Evolutionary conservation across 2,113 vertebrate species (phyloP).

Genomic region (Colinus virginianus): DNA sequence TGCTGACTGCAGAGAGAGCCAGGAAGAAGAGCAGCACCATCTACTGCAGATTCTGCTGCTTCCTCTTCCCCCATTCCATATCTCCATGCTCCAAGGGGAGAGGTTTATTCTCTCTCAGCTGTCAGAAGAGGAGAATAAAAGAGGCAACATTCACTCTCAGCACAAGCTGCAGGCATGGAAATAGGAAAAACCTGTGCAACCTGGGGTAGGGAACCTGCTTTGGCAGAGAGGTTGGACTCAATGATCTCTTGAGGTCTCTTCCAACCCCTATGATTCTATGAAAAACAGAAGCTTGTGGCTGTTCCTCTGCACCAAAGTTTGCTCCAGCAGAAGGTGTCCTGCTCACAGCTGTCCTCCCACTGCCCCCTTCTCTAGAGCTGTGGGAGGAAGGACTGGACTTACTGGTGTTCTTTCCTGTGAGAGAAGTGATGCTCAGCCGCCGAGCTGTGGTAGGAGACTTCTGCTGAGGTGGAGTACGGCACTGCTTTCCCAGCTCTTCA

Average conservation of each 20-base stretch:
- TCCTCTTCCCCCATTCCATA: background rate
- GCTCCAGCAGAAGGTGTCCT: background rate
- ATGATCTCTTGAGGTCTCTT: too few species aligned
- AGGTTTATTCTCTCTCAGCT: background rate
- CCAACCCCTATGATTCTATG: too few species aligned
- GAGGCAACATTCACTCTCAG: accelerated
- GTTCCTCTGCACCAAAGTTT: background rate
- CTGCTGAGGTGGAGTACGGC: constrained; percentile 89
- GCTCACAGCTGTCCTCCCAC: background rate
- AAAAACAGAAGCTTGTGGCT: background rate
- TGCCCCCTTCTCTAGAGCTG: background rate
- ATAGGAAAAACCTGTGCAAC: background rate
- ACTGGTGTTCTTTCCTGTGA: constrained; percentile 85
- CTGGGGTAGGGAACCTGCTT: too few species aligned
- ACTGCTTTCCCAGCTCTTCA: constrained; percentile 85
- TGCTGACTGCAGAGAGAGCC: background rate
- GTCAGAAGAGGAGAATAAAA: background rate
- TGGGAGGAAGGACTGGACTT: constrained; percentile 35
- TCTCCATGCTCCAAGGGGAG: background rate
- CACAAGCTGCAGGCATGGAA: background rate
- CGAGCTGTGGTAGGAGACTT: constrained; percentile 85
- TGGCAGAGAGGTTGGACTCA: too few species aligned
- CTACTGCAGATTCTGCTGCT: background rate
- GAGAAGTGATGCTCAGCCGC: constrained; percentile 86
- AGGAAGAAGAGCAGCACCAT: background rate